Base-by-base conservation (phyloP, 2,797 vertebrate genomes). In the Notamacropus eugenii region DNA sequence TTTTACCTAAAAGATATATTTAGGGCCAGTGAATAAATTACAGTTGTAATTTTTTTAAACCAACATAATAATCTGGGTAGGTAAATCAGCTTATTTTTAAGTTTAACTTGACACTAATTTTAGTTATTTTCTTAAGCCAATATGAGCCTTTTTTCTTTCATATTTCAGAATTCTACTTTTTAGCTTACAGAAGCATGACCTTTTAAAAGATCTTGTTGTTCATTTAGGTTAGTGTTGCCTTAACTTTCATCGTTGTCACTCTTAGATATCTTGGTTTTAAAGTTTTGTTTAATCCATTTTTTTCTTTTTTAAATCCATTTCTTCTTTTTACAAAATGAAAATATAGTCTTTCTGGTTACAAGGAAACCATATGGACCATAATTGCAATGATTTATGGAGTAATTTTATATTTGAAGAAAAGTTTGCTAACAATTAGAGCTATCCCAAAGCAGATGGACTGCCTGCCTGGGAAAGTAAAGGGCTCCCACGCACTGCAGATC, bases 71-170 rank as follows among this genome's bases (percentile, higher is more conserved):
- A 46, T 82, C 74, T 98, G 97, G 96, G 96, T 97, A 96, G 96
- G 95, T 98, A 98, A 97, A 98, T 98, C 93, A 97, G 92, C 55
- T 97, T 98, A 97, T 97, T 97, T 92, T 95, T 97, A 10, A 90
- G 87, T 95, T 98, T 98, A 27, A 29, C 97, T 97, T 97, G 93
- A 95, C 90, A 74, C 91, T 56, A 19, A 5, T 95, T 95, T 55
- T 93, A 91, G 54, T 96, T 29, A 92, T 92, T 91, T 96, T n/a
- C 90, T 55, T 95, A 92, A 96, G 55, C 40, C 92, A 95, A 31
- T 90, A 54, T 56, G 52, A 82, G 96, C 87, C 24, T 1, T 67
- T 55, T 10, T 87, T 92, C 52, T 14, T 96, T 93, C 19, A 40
- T 34, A 50, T 92, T 31, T 92, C 93, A 93, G 92, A 93, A 82